phyloP scores from a whole-genome alignment of 2,113 vertebrate species.

The Clarias gariepinus region DNA sequence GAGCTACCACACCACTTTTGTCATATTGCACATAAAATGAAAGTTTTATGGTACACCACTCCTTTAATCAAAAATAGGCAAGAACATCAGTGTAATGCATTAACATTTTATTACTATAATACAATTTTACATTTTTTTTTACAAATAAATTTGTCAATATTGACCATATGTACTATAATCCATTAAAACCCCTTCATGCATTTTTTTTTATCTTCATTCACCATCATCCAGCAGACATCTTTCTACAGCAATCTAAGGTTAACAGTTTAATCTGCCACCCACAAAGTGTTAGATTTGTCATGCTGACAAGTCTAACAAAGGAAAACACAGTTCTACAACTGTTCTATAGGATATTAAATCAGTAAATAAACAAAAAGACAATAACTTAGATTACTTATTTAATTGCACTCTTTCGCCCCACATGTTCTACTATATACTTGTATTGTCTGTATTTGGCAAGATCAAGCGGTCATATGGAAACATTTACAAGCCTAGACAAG shows the following conservation, averaged over 20 bases:
- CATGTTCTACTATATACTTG: conserved; percentile 59
- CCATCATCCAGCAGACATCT: conserved; percentile 33
- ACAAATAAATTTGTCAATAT: conserved; percentile 41
- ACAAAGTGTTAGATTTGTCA: conserved; percentile 29
- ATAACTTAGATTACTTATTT: conserved; percentile 74
- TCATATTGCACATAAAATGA: neutral
- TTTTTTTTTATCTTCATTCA: conserved; percentile 1
- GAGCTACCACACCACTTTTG: too few relatives aligned
- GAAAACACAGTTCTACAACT: conserved; percentile 53
- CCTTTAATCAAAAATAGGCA: neutral
- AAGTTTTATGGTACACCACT: neutral
- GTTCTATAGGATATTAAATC: conserved; percentile 69
- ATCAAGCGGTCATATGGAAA: conserved; percentile 66
- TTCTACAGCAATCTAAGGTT: conserved; percentile 67
- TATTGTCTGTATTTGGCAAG: conserved; percentile 32
- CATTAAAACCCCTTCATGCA: conserved; percentile 52
- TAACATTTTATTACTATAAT: conserved; percentile 50
- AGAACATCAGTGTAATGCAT: conserved; percentile 42
- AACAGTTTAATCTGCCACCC: conserved; percentile 56
- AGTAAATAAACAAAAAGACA: conserved; percentile 66
- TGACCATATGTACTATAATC: conserved; percentile 38
- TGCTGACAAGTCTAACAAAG: conserved; percentile 48
- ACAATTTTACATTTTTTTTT: conserved; percentile 42
- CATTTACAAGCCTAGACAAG: conserved; percentile 72
- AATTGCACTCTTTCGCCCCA: conserved; percentile 64